These are phyloP conservation scores for Alaudala cheleensis DNA, from an alignment of 2,113 vertebrate species.

Conservation along the genomic window DNA sequence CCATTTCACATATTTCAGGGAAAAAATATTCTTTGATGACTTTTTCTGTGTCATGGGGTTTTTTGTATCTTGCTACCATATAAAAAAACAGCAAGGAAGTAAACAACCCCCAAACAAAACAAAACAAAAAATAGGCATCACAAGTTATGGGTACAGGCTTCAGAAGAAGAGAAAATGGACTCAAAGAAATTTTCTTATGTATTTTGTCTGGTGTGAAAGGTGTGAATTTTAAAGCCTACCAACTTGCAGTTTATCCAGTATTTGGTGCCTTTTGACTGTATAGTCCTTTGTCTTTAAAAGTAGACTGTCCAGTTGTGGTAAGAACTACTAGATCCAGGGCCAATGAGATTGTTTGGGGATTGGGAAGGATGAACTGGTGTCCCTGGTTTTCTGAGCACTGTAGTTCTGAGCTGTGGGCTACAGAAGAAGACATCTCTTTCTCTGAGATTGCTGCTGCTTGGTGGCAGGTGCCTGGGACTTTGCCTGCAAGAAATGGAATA, in stretches of 20 bases:
- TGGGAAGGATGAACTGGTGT: rapidly evolving
- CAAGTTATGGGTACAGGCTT: not conserved
- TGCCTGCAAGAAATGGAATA: not conserved
- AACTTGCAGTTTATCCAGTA: not conserved
- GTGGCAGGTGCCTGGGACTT: not conserved
- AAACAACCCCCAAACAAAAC: not conserved
- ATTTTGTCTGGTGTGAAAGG: not conserved
- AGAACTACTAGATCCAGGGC: not conserved
- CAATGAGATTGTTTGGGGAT: not conserved
- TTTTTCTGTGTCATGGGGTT: not conserved
- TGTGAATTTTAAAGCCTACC: not conserved
- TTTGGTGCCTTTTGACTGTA: not conserved
- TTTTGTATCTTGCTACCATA: not conserved
- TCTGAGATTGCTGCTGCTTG: not conserved
- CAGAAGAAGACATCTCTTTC: not conserved
- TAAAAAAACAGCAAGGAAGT: not conserved
- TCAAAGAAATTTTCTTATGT: not conserved
- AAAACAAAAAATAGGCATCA: not conserved
- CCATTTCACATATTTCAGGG: not conserved
- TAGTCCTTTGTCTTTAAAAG: not conserved
- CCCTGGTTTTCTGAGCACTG: not conserved
- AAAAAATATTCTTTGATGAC: not conserved
- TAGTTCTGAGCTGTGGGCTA: not conserved
- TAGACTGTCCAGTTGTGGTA: not conserved
- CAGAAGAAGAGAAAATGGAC: not conserved